phyloP scores from a whole-genome alignment of 2,797 vertebrate species.

The Tolypeutes matacus region DNA sequence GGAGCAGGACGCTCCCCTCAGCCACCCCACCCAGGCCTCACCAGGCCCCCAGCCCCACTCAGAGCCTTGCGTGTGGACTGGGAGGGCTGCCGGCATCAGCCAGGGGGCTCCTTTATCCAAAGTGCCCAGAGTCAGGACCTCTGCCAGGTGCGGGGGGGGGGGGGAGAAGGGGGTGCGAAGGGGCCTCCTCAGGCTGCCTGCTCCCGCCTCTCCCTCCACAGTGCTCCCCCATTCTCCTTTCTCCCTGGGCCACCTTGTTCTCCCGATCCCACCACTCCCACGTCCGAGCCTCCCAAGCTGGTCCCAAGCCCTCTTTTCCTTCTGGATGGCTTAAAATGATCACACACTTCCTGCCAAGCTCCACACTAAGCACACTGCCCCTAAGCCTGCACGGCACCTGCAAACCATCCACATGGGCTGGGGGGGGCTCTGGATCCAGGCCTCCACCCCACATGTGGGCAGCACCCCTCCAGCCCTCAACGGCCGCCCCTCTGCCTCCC shows the following conservation, averaged over 20 bases:
- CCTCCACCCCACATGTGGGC: neutral
- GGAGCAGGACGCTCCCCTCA: neutral
- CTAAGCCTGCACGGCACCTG: rapidly evolving
- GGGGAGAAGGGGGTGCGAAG: neutral
- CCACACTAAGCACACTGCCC: neutral
- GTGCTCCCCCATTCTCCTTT: neutral
- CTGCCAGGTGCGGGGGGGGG: neutral
- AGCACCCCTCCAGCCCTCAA: neutral
- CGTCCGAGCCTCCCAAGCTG: neutral
- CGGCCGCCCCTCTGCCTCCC: no score
- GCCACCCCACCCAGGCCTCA: neutral
- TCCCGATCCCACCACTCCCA: neutral
- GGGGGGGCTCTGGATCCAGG: no score
- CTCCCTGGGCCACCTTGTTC: neutral
- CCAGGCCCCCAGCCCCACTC: no score
- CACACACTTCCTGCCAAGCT: neutral
- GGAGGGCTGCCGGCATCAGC: no score
- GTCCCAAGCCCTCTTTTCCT: neutral
- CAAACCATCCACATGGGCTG: rapidly evolving
- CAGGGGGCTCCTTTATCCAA: no score
- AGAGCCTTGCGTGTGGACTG: no score
- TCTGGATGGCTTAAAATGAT: neutral
- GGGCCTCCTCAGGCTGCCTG: neutral
- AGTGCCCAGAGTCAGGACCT: no score
- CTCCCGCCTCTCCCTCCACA: no score